Conservation (phyloP, 2,113 vertebrate species). For the Todiramphus chloris region DNA sequence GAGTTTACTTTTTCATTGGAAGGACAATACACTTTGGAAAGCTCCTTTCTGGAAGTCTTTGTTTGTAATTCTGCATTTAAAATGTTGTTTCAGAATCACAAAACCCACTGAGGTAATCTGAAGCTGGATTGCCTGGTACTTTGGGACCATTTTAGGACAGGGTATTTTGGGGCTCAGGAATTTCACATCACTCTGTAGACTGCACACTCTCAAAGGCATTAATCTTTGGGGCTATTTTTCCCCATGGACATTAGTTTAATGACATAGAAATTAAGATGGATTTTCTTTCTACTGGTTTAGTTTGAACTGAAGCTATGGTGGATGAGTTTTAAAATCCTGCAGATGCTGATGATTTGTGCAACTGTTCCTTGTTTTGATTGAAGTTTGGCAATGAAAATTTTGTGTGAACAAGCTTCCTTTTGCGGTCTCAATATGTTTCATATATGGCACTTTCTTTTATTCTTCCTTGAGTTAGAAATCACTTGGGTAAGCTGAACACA, state of each 20-base stretch:
- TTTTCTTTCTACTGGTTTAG: not conserved
- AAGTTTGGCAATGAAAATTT: not conserved
- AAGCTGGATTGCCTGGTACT: not conserved
- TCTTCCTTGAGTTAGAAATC: not conserved
- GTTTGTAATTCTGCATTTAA: not conserved
- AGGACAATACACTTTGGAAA: not conserved
- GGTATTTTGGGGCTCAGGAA: not conserved
- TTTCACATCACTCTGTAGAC: not conserved
- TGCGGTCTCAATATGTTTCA: not conserved
- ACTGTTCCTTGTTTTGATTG: not conserved
- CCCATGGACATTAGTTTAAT: not conserved
- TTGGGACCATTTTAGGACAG: not conserved
- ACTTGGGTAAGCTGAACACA: too few species aligned
- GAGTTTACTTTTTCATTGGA: not conserved
- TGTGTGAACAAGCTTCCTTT: not conserved
- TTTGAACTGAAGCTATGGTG: not conserved
- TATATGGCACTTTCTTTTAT: not conserved
- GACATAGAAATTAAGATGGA: not conserved
- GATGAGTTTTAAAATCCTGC: not conserved
- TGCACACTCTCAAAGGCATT: not conserved
- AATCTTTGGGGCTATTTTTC: not conserved
- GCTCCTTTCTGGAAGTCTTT: not conserved
- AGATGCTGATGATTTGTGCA: not conserved
- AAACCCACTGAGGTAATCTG: not conserved
- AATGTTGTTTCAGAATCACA: not conserved